A percentile compares a stretch with the other conserved stretches of the same genome.
These are phyloP conservation scores for Thoracochromis brauschi DNA, from an alignment of 2,113 vertebrate species.

Conservation along the genomic window DNA sequence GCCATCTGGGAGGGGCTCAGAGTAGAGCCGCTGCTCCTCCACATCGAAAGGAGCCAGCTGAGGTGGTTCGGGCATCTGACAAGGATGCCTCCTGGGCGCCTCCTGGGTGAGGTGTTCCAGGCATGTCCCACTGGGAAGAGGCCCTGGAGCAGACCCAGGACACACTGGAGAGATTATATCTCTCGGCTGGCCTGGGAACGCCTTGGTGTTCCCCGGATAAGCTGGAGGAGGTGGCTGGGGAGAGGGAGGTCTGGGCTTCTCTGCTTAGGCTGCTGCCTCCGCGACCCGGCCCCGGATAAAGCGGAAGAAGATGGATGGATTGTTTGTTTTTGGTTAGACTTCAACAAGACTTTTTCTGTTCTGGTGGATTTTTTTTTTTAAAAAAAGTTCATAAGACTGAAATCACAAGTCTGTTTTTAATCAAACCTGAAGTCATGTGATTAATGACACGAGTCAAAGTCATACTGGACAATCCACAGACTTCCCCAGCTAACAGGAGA, in stretches of 20 bases:
- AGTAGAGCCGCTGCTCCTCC: accelerated
- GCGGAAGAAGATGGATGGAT: not conserved
- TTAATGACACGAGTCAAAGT: not conserved
- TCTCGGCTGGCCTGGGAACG: too few species aligned
- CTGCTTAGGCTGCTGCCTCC: accelerated
- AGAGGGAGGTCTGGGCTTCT: not conserved
- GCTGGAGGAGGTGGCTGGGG: not conserved
- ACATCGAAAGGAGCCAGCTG: not conserved
- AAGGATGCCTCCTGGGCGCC: too few species aligned
- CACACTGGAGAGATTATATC: too few species aligned
- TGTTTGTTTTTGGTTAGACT: not conserved
- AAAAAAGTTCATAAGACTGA: accelerated
- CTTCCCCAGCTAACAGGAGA: not conserved
- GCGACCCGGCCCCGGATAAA: accelerated
- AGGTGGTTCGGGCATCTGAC: too few species aligned
- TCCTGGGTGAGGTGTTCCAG: too few species aligned
- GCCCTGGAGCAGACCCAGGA: too few species aligned
- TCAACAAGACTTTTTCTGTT: not conserved
- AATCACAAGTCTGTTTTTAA: not conserved
- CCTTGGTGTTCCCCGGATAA: too few species aligned
- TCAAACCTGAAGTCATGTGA: not conserved
- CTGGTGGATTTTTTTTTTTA: not conserved
- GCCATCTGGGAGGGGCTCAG: not conserved
- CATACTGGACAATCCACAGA: not conserved
- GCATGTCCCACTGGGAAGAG: too few species aligned